Base-by-base conservation (phyloP, 1,140 invertebrate species). In the Drosophila elegans region DNA sequence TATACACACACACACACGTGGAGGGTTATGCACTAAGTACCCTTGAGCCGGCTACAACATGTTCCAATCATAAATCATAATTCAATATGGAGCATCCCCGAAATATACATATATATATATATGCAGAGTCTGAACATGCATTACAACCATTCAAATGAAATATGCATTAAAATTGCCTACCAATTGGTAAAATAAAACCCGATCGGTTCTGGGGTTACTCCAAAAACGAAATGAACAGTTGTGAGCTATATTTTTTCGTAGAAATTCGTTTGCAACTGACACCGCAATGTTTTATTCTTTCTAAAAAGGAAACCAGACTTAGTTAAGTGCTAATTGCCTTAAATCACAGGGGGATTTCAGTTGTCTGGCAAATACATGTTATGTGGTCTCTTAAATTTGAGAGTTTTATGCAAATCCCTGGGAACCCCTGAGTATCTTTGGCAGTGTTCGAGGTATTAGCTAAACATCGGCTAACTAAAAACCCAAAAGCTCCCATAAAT, bases 11-110 rank as follows among this genome's bases (percentile, higher is more conserved):
- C 46, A 38, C 29, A 53, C 12, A 45, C 32, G 44, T 42, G 25
- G n/a, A 44, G 39, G 52, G 38, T 55, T 27, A 60, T 46, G 48
- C 9, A 54, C 48, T 85, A 85, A 85, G 81, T 85, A 85, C 82
- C 82, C 78, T 86, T 85, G 77, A 74, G 72, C 62, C 67, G 46
- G 63, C 54, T 89, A 80, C 80, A 90, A 80, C 80, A 89, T 89
- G 84, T 84, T 75, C 62, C 64, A 84, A 67, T 73, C 85, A 89
- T 89, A 89, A 89, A 89, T 89, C 84, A 89, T 89, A 89, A 80
- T 89, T 80, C 84, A 89, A 89, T 89, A 89, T 89, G 84, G 84
- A 89, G 84, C 64, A 64, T 59, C 11, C 49, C 34, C 39, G 4
- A 21, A 32, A 56, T 53, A 38, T 53, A 3, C 21, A n/a, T 21